Percentiles rank a stretch among this genome's conserved stretches.
Evolutionary conservation across 2,888 invertebrate genomes (phyloP).

Genomic region (Plagodis pulveraria): DNA sequence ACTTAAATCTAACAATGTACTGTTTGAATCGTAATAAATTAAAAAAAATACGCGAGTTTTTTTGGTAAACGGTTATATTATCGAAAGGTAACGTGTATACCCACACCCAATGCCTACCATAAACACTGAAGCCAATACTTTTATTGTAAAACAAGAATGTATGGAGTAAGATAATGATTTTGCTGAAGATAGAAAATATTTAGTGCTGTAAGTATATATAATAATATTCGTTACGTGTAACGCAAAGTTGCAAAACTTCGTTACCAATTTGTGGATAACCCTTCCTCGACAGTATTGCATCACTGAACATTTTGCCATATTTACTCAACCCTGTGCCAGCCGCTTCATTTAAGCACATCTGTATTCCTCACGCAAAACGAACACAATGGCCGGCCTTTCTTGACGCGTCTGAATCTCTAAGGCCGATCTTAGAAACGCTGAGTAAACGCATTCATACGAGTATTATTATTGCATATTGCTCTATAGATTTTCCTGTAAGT

Average conservation of each 20-base stretch:
- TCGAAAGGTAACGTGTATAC: too few relatives aligned
- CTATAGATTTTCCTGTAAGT: slow-evolving; percentile 5
- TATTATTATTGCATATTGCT: slow-evolving; percentile 18
- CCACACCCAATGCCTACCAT: too few relatives aligned
- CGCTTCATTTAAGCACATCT: slow-evolving; percentile 19
- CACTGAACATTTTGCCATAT: slow-evolving; percentile 2
- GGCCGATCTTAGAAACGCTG: slow-evolving; percentile 14
- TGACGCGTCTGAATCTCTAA: slow-evolving; percentile 19
- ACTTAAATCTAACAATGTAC: too few relatives aligned
- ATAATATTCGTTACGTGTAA: too few relatives aligned
- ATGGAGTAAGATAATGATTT: too few relatives aligned
- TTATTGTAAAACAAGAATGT: too few relatives aligned
- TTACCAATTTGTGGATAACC: neutral
- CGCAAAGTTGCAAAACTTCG: neutral
- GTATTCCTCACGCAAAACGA: slow-evolving; percentile 20
- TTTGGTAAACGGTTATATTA: too few relatives aligned
- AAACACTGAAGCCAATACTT: too few relatives aligned
- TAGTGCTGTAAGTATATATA: too few relatives aligned
- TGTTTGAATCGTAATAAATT: too few relatives aligned
- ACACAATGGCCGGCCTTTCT: slow-evolving; percentile 1
- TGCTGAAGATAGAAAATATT: too few relatives aligned
- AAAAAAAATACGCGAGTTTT: too few relatives aligned
- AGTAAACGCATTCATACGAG: slow-evolving; percentile 10
- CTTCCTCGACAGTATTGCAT: neutral
- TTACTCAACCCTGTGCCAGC: slow-evolving; percentile 1